phyloP scores from a whole-genome alignment of 2,113 vertebrate genomes.

The Triplophysa tibetana region DNA sequence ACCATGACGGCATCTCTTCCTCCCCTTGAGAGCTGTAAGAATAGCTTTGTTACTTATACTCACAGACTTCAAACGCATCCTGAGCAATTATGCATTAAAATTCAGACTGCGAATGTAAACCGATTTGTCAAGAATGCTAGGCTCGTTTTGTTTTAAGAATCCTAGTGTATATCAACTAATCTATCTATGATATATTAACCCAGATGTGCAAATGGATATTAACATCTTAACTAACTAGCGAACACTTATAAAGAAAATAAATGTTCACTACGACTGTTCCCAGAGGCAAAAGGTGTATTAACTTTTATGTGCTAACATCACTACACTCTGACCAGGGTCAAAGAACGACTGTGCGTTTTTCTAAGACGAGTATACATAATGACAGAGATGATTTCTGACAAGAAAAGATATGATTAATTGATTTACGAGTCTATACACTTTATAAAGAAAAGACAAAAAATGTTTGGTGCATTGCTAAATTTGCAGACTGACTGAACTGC shows the following conservation, averaged over 20 bases:
- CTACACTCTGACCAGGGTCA: constrained; percentile 38
- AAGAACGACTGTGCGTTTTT: constrained; percentile 2
- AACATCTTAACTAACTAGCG: constrained; percentile 26
- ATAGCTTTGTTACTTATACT: not conserved
- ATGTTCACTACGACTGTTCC: not conserved
- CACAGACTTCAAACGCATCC: not conserved
- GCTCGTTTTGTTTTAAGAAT: not conserved
- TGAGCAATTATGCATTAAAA: constrained; percentile 20
- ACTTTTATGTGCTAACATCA: constrained; percentile 44
- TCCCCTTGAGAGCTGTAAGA: constrained; percentile 19
- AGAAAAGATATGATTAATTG: not conserved
- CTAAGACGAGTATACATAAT: constrained; percentile 30
- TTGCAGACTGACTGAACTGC: not conserved
- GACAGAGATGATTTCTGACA: not conserved
- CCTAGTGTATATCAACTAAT: constrained; percentile 8
- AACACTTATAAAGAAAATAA: constrained; percentile 19
- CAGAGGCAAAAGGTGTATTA: constrained; percentile 43
- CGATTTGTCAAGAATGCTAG: not conserved
- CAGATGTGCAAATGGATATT: constrained; percentile 9
- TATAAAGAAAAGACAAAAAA: not conserved
- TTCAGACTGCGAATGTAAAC: not conserved
- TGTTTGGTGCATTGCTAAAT: not conserved
- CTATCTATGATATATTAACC: constrained; percentile 20
- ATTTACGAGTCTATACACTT: not conserved
- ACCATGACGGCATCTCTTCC: constrained; percentile 43